Evolutionary conservation across 2,797 vertebrate species (phyloP).

Genomic region (Gymnopithys bicolor): DNA sequence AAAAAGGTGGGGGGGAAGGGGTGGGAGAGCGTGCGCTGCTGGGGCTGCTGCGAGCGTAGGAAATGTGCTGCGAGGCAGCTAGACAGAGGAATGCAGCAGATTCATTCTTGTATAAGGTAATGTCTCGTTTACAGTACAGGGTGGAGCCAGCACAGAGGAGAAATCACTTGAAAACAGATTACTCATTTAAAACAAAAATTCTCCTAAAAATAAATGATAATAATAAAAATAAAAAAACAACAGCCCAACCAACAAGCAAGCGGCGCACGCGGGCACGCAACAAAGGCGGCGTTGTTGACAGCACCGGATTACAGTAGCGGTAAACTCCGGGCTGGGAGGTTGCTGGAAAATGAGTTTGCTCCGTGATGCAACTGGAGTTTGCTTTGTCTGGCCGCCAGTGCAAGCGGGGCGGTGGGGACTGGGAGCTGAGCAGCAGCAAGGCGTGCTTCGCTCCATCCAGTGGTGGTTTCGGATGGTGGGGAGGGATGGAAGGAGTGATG

Average conservation of each 20-base stretch:
- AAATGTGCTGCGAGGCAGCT: constrained; percentile 83
- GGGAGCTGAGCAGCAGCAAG: background rate
- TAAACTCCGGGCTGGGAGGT: constrained; percentile 65
- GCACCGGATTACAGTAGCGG: constrained; percentile 67
- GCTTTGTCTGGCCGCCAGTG: constrained; percentile 77
- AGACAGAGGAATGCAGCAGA: constrained; percentile 84
- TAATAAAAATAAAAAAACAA: background rate
- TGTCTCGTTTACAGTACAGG: constrained; percentile 87
- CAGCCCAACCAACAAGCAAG: background rate
- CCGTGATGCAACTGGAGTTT: constrained; percentile 76
- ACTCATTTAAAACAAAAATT: constrained; percentile 68
- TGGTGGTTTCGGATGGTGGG: constrained; percentile 11
- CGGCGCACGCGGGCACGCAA: background rate
- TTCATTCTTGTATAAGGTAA: constrained; percentile 96
- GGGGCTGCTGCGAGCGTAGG: constrained; percentile 72
- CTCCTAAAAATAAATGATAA: constrained; percentile 46
- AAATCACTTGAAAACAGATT: constrained; percentile 86
- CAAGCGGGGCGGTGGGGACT: constrained; percentile 14
- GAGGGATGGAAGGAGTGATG: background rate
- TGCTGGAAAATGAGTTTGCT: constrained; percentile 69
- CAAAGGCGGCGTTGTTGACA: constrained; percentile 74
- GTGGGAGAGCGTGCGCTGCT: constrained; percentile 50
- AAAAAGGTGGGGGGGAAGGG: constrained; percentile 41
- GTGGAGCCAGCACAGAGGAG: constrained; percentile 81
- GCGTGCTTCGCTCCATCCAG: constrained; percentile 28